Percentiles rank a stretch among this genome's conserved stretches.
Conservation (phyloP, 2,797 vertebrate genomes). For the Sciurus carolinensis region DNA sequence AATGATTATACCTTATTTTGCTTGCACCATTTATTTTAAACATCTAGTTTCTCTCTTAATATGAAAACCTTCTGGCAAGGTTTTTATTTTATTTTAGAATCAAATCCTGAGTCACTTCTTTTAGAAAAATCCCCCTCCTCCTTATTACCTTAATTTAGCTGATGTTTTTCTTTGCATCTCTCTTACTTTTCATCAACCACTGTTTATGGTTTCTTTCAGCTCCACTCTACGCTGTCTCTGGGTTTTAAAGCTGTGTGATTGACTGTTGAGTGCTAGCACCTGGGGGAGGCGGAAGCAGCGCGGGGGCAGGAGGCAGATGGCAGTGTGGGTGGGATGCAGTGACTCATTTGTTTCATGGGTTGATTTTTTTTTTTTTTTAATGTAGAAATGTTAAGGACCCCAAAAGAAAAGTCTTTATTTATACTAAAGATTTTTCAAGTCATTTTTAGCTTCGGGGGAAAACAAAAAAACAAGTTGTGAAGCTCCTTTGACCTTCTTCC, state of each 20-base stretch:
- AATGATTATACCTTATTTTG: slow-evolving; percentile 31
- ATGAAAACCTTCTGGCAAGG: background rate
- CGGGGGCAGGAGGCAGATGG: slow-evolving; percentile 69
- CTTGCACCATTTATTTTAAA: slow-evolving; percentile 6
- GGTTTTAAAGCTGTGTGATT: slow-evolving; percentile 51
- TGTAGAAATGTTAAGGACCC: slow-evolving; percentile 65
- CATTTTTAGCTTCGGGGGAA: background rate
- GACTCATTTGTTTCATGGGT: slow-evolving; percentile 70
- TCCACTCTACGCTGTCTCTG: background rate
- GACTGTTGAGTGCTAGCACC: slow-evolving; percentile 37
- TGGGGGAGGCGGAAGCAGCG: slow-evolving; percentile 50
- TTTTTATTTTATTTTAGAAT: slow-evolving; percentile 59
- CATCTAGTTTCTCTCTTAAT: slow-evolving; percentile 31
- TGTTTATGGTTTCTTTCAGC: slow-evolving; percentile 25
- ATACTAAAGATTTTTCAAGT: slow-evolving; percentile 28
- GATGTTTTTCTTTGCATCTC: slow-evolving; percentile 33
- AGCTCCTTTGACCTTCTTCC: slow-evolving; percentile 32
- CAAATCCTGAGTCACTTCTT: background rate
- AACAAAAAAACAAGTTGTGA: background rate
- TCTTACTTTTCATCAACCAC: slow-evolving; percentile 38
- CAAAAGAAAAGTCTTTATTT: slow-evolving; percentile 65
- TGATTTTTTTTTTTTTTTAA: slow-evolving; percentile 60
- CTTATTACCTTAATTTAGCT: background rate
- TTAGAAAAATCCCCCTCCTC: background rate
- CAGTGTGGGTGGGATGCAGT: slow-evolving; percentile 38